These are phyloP conservation scores for Limnodromus scolopaceus DNA, from an alignment of 2,797 vertebrate species.

Conservation along the genomic window DNA sequence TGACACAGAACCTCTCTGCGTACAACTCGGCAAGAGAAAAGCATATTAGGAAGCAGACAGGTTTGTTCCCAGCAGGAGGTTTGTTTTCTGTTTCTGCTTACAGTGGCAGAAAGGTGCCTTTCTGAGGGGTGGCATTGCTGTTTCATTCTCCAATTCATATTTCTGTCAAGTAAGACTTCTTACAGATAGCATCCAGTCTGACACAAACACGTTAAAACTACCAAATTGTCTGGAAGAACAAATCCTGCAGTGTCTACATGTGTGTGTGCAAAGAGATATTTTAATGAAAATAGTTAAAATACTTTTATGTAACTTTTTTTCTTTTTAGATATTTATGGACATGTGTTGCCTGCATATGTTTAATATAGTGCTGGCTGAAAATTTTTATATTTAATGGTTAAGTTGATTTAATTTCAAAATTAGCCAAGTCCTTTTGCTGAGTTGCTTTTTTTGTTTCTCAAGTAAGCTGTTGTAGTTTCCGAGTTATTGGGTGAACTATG, in stretches of 20 bases:
- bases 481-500: not conserved
- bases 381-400: not conserved
- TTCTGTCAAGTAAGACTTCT: not conserved
- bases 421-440: not conserved
- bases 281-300: not conserved
- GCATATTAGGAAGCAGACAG: not conserved
- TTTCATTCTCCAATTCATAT: not conserved
- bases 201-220: not conserved
- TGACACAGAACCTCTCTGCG: constrained; percentile 5
- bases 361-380: not conserved
- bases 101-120: not conserved
- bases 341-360: not conserved
- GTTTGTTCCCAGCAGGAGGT: constrained; percentile 32
- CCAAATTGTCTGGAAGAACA: not conserved
- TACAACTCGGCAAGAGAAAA: not conserved
- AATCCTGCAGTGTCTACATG: not conserved
- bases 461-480: not conserved
- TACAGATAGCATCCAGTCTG: not conserved
- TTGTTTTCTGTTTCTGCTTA: not conserved
- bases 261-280: not conserved
- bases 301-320: not conserved
- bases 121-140: not conserved
- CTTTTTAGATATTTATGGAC: not conserved
- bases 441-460: not conserved
- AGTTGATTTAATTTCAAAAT: not conserved